Evolutionary conservation across 1,140 invertebrate genomes (phyloP), one percentile per base, ranked within the genome.

Genomic region (Dendrolimus kikuchii): DNA sequence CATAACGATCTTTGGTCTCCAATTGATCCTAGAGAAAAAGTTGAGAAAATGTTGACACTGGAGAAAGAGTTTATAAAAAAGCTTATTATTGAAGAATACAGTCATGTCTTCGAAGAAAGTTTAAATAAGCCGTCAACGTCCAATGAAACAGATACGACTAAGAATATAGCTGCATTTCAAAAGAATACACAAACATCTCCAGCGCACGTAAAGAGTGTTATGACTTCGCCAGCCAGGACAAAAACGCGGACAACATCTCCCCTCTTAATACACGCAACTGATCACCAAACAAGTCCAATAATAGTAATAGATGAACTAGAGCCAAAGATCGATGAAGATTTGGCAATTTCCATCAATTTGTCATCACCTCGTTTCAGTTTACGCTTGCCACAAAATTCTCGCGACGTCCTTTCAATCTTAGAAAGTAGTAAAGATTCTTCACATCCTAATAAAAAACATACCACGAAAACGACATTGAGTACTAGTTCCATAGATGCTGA

Each of bases 111-210:
- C 5, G 64, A 74, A 51, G 78, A 77, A 43, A 73, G 69, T 41
- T 59, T 83, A 6, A 65, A 62, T n/a, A 85, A 86, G 59, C 77
- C 76, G 0, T 77, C 81, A 5, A 78, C 74, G 9, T 85, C 77
- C n/a, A 71, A 66, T 51, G 57, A 65, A 6, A 50, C 58, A 44
- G 52, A 60, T 6, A 60, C 60, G 36, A 61, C 60, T 40, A 74
- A 63, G 45, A 84, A 85, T 59, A 41, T 74, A 4, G 49, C 58
- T 9, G 65, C 74, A 4, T 67, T 60, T 6, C 79, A 77, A 50
- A 87, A 83, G 57, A 79, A 74, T 36, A 87, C 81, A 2, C 84
- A 85, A 59, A 88, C 87, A 5, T 88, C 87, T 6, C 87, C 87
- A 6, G 74, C 79, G n/a, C 78, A 74, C 39, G 75, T 82, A 1